Evolutionary conservation across 2,888 invertebrate genomes (phyloP), one percentile per base, ranked within the genome.

Genomic region (Beris chalybata): DNA sequence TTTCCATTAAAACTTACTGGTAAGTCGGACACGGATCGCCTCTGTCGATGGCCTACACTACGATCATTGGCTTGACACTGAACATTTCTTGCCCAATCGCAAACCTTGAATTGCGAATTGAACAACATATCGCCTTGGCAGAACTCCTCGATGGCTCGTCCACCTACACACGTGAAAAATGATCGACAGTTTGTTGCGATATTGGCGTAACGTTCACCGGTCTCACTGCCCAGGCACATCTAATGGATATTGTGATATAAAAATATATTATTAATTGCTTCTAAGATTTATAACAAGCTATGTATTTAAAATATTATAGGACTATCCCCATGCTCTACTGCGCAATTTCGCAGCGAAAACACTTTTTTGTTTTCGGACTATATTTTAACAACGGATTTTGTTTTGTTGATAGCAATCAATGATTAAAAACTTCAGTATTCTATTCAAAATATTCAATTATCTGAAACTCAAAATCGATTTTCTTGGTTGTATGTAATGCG

Each of bases 11-110:
- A 22, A 61, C 52, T 15, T 38, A 61, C 61, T 22, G 61, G 61
- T 38, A 61, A 48, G 22, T 13, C 43, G 4, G 13, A 11, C 5
- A 61, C 22, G 6, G 31, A 50, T 2, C 61, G 61, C 22, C 30
- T 50, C 1, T 38, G 9, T 13, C 61, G 61, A 43, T 47, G 47
- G 6, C 31, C 13, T 22, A n/a, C 47, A 13, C 47, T 47, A 38
- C 9, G 7, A 38, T 4, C 9, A 38, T 38, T 9, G 13, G 52
- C 7, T 2, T 50, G 43, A 38, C 61, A 61, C 12, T 61, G 32
- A 22, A 61, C 61, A 52, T 61, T 61, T 43, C 50, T 13, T 32
- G 61, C 50, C 61, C 61, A 61, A 50, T 61, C 61, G 15, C 61
- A 61, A 12, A 50, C 11, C 5, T 61, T 43, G 4, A 5, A 32